These are phyloP conservation scores for Andrena bicolor DNA, from an alignment of 2,888 invertebrate genomes.

Conservation along the genomic window DNA sequence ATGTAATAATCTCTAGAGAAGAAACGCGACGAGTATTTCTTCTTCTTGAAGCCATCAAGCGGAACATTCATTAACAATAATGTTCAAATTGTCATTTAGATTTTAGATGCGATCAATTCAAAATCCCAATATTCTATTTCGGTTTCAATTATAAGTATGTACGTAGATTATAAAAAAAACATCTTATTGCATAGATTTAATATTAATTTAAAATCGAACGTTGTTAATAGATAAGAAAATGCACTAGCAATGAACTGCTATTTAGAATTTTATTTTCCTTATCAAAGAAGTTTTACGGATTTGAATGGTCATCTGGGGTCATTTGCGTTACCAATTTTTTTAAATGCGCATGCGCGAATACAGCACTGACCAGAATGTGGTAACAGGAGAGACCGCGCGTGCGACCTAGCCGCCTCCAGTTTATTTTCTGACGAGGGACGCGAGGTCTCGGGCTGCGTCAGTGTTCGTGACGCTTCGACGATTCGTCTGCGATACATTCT, in stretches of 20 bases:
- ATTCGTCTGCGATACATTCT: conserved; percentile 32
- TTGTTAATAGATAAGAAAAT: neutral
- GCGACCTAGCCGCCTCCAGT: conserved; percentile 54
- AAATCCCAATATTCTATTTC: neutral
- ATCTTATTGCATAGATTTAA: neutral
- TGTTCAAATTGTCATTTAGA: neutral
- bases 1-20: neutral
- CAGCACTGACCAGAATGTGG: conserved; percentile 4
- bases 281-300: neutral
- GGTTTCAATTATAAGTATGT: no score
- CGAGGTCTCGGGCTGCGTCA: conserved; percentile 13
- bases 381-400: conserved; percentile 21
- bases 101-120: neutral
- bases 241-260: neutral
- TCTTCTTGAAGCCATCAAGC: neutral
- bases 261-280: neutral
- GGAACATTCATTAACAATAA: neutral
- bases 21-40: conserved; percentile 1
- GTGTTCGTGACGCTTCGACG: conserved; percentile 38
- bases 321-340: neutral
- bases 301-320: neutral
- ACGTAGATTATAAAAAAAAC: neutral
- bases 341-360: conserved; percentile 14
- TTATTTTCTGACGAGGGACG: conserved; percentile 44
- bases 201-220: no score